Evolutionary conservation across 1,140 invertebrate species (phyloP), one percentile per base, ranked within the genome.

Genomic region (Pristionchus pacificus): DNA sequence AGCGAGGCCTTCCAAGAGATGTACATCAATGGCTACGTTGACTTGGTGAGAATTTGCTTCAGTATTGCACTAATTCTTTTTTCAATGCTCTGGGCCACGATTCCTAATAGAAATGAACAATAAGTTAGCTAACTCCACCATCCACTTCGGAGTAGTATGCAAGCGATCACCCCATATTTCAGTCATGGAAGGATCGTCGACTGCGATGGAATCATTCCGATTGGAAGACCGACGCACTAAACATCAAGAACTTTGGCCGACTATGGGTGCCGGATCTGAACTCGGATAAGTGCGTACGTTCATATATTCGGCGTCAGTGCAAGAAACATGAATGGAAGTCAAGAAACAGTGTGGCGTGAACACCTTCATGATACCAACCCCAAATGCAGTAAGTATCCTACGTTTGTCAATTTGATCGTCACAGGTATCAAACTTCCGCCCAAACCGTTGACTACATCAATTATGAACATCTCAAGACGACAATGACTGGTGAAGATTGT

Each of bases 1-100:
- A n/a, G n/a, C 68, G 74, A 76, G 49, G 74, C 75, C 60, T 76
- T 71, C 69, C 75, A 76, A 62, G 74, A 76, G 74, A 76, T 76
- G 74, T 66, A 76, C 28, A 70, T 76, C 68, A 74, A 76, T 55
- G 74, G 74, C 28, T 76, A 55, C 59, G 49, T 76, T 30, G 71
- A 60, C 28, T 14, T 76, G 60, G 74, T 76, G 19, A 65, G 74
- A 59, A 32, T 67, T 29, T 71, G 27, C 2, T 33, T 2, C 28
- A 65, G 2, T 33, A 27, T 31, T 25, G 24, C 15, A 57, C 29
- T n/a, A 30, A 27, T 19, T 69, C 28, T 69, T n/a, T 69, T 25
- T 70, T 70, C 65, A 29, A 19, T 32, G 15, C 13, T 28, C 13
- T 29, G 33, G 38, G 71, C 0, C 13, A 1, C 65, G 31, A n/a